These are phyloP conservation scores for Carassius gibelio DNA, from an alignment of 2,113 vertebrate genomes.

Conservation along the genomic window DNA sequence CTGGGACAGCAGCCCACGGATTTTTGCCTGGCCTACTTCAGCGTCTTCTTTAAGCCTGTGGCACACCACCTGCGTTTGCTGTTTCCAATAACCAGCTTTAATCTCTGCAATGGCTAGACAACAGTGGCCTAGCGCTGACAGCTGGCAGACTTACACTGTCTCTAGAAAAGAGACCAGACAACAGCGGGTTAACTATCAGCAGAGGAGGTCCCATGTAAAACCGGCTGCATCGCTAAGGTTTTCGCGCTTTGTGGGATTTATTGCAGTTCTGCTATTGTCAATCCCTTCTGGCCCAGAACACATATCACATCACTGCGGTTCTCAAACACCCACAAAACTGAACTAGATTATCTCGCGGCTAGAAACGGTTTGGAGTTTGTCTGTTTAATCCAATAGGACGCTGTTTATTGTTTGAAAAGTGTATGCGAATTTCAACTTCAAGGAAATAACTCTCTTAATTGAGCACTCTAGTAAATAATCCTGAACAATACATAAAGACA, in stretches of 20 bases:
- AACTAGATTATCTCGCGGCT: constrained; percentile 3
- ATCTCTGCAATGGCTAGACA: constrained; percentile 33
- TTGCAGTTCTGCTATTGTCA: neutral
- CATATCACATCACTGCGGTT: constrained; percentile 18
- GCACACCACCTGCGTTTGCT: constrained; percentile 17
- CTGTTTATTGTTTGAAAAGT: neutral
- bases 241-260: neutral
- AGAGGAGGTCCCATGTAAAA: neutral
- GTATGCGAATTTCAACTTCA: neutral
- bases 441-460: neutral
- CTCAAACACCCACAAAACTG: neutral
- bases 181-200: constrained; percentile 4
- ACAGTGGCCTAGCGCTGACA: constrained; percentile 21
- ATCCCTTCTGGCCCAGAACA: constrained; percentile 2
- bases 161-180: neutral
- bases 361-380: constrained; percentile 14
- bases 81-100: constrained; percentile 37
- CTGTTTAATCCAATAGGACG: neutral
- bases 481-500: neutral
- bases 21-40: constrained; percentile 43
- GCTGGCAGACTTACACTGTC: constrained; percentile 15
- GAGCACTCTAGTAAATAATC: neutral
- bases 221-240: neutral
- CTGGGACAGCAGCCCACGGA: neutral
- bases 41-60: constrained; percentile 35